Percentiles rank a stretch among this genome's conserved stretches.
Evolutionary conservation across 1,140 invertebrate genomes (phyloP).

Genomic region (Delia radicum): DNA sequence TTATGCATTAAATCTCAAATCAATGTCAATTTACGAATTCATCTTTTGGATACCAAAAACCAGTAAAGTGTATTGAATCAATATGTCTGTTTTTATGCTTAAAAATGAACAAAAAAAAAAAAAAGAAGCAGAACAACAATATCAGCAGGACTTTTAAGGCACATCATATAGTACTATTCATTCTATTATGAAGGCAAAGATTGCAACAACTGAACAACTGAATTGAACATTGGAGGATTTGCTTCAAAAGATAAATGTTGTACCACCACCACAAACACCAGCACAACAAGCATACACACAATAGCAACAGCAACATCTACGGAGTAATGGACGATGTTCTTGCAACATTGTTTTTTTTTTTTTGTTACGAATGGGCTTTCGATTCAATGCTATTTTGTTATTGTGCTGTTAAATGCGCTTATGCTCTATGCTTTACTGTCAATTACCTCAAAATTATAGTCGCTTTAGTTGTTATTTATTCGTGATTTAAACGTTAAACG

Average conservation of each 20-base stretch:
- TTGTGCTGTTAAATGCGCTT: neutral
- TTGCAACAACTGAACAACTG: neutral
- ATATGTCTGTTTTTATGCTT: neutral
- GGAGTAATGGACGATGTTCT: neutral
- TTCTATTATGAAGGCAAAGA: neutral
- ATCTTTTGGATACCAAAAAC: constrained; percentile 1
- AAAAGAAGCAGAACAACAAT: neutral
- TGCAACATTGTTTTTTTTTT: neutral
- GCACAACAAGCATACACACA: neutral
- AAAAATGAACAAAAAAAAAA: neutral
- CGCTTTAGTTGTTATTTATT: constrained; percentile 20
- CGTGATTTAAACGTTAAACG: constrained; percentile 22
- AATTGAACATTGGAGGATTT: neutral
- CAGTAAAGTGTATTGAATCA: neutral
- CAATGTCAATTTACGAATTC: constrained; percentile 22
- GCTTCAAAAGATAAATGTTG: neutral
- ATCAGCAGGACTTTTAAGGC: neutral
- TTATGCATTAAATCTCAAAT: constrained; percentile 22
- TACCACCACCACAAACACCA: too few species aligned
- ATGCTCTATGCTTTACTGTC: constrained; percentile 4
- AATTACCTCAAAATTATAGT: constrained; percentile 24
- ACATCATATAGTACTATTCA: neutral
- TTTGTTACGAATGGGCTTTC: neutral
- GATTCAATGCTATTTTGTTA: neutral
- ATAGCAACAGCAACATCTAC: neutral